phyloP scores from a whole-genome alignment of 2,888 invertebrate species.

The Bibio marci region DNA sequence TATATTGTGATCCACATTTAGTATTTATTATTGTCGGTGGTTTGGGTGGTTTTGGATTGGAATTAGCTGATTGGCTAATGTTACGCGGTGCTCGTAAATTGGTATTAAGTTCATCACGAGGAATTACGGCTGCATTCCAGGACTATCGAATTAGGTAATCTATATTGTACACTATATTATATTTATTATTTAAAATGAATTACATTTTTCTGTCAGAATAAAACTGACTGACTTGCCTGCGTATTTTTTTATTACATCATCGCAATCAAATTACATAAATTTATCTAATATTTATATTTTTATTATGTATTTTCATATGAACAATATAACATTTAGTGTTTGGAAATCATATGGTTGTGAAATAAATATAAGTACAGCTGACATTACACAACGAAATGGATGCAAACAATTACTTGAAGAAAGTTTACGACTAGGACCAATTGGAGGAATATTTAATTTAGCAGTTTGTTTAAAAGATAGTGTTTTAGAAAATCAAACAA shows the following conservation, averaged over 20 bases:
- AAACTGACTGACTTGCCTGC: no score
- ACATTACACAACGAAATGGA: constrained; percentile 52
- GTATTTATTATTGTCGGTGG: constrained; percentile 55
- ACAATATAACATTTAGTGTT: no score
- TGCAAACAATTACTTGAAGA: constrained; percentile 47
- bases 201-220: no score
- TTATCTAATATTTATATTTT: no score
- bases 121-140: no score
- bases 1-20: constrained; percentile 19
- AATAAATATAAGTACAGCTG: constrained; percentile 47
- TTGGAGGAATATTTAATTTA: constrained; percentile 78
- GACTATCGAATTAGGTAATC: no score
- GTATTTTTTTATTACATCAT: no score
- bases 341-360: constrained; percentile 36
- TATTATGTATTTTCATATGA: neutral
- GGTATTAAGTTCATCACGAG: no score
- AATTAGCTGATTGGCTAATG: constrained; percentile 73
- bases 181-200: no score
- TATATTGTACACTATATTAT: no score
- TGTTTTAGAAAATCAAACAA: constrained; percentile 58
- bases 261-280: no score
- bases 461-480: constrained; percentile 66
- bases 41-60: constrained; percentile 83
- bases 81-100: constrained; percentile 61
- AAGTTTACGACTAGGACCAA: constrained; percentile 43